phyloP scores from a whole-genome alignment of 2,797 vertebrate species.

The Carcharodon carcharias region DNA sequence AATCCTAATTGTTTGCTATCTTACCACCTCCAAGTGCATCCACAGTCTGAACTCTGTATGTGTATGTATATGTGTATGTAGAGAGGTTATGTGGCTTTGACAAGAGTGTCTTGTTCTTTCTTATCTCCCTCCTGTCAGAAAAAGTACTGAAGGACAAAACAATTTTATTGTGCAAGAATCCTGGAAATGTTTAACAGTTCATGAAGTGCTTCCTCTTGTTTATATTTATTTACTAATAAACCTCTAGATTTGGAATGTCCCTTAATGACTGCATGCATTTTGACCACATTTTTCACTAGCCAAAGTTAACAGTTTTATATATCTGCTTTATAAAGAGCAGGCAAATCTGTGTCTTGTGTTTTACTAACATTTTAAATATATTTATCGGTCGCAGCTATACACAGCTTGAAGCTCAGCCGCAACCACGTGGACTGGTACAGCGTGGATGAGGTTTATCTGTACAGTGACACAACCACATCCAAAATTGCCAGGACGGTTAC shows the following conservation, averaged over 20 bases:
- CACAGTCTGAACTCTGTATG: neutral
- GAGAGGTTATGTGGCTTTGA: neutral
- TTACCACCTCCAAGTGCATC: neutral
- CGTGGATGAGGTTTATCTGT: slow-evolving; percentile 92
- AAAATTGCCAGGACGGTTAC: slow-evolving; percentile 96
- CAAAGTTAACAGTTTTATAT: neutral
- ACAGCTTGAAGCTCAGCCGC: slow-evolving; percentile 86
- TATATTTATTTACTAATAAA: neutral
- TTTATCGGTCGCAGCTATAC: slow-evolving; percentile 66
- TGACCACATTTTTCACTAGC: neutral
- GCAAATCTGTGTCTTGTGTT: neutral
- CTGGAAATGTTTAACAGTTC: neutral
- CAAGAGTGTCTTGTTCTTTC: neutral
- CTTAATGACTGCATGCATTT: slow-evolving; percentile 19
- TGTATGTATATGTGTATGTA: neutral
- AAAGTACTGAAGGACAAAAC: neutral
- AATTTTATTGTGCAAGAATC: neutral
- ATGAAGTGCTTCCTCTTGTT: slow-evolving; percentile 10
- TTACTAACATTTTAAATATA: neutral
- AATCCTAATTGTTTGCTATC: neutral
- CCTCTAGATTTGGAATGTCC: neutral
- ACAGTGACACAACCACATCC: slow-evolving; percentile 95
- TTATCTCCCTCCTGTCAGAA: neutral
- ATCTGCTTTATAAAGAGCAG: neutral
- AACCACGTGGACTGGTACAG: slow-evolving; percentile 97